Percentiles rank a stretch among this genome's conserved stretches.
Evolutionary conservation across 2,888 invertebrate species (phyloP).

Genomic region (Ormyrus nitidulus): DNA sequence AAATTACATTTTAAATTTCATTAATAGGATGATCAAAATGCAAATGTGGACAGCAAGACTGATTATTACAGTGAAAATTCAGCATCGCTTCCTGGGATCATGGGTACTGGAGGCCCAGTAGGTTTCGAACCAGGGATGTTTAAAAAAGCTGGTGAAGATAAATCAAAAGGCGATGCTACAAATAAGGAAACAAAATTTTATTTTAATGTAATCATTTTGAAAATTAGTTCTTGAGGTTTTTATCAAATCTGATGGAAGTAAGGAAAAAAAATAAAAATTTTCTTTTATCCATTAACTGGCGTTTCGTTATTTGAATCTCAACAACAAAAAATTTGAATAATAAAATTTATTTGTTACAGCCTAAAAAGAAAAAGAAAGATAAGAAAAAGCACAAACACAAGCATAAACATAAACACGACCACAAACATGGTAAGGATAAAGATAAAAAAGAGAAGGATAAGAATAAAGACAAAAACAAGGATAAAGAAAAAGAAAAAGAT

Average conservation of each 20-base stretch:
- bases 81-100: slow-evolving; percentile 85
- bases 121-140: slow-evolving; percentile 93
- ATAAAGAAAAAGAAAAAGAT: slow-evolving; percentile 81
- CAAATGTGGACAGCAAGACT: slow-evolving; percentile 66
- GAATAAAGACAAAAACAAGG: slow-evolving; percentile 80
- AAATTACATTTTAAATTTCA: background rate
- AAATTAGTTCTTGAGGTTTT: background rate
- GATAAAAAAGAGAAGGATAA: slow-evolving; percentile 80
- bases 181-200: slow-evolving; percentile 75
- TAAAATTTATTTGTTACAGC: slow-evolving; percentile 58
- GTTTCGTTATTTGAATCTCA: background rate
- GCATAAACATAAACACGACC: slow-evolving; percentile 79
- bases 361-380: slow-evolving; percentile 88
- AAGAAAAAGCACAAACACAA: slow-evolving; percentile 93
- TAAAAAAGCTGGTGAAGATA: slow-evolving; percentile 77
- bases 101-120: slow-evolving; percentile 83
- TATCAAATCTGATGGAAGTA: background rate
- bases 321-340: background rate
- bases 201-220: background rate
- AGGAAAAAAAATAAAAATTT: slow-evolving; percentile 2
- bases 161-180: slow-evolving; percentile 78
- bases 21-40: slow-evolving; percentile 63
- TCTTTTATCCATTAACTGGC: slow-evolving; percentile 41
- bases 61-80: slow-evolving; percentile 89
- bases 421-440: slow-evolving; percentile 78